phyloP scores from a whole-genome alignment of 2,888 invertebrate genomes.

The Eugnorisma glareosa region DNA sequence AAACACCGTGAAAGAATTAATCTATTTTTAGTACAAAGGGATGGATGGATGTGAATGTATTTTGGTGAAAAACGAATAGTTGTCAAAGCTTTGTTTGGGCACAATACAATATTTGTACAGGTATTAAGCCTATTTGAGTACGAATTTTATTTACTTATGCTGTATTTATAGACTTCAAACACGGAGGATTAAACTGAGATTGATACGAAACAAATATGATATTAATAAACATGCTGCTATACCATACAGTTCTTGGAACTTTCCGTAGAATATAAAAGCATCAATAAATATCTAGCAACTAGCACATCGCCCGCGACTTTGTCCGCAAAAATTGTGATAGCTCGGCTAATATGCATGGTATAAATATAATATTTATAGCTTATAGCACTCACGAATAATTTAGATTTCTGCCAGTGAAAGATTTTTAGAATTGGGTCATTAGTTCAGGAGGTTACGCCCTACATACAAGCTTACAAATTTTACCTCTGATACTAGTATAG shows the following conservation, averaged over 20 bases:
- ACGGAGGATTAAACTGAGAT: background rate
- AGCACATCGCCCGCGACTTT: too few relatives aligned
- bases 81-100: conserved; percentile 5
- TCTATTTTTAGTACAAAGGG: background rate
- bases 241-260: background rate
- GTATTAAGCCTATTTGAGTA: background rate
- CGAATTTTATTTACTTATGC: background rate
- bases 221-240: background rate
- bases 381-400: too few relatives aligned
- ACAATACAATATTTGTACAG: background rate
- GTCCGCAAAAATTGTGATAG: too few relatives aligned
- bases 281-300: background rate
- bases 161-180: background rate
- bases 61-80: conserved; percentile 4
- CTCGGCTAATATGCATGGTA: too few relatives aligned
- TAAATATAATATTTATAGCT: too few relatives aligned
- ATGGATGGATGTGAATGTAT: background rate
- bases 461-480: too few relatives aligned
- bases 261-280: background rate
- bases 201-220: background rate
- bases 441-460: too few relatives aligned
- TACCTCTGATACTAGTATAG: too few relatives aligned
- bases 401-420: too few relatives aligned
- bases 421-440: too few relatives aligned
- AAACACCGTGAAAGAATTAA: background rate